Evolutionary conservation across 2,797 vertebrate genomes (phyloP), one percentile per base, ranked within the genome.

Genomic region (Leontopithecus rosalia): DNA sequence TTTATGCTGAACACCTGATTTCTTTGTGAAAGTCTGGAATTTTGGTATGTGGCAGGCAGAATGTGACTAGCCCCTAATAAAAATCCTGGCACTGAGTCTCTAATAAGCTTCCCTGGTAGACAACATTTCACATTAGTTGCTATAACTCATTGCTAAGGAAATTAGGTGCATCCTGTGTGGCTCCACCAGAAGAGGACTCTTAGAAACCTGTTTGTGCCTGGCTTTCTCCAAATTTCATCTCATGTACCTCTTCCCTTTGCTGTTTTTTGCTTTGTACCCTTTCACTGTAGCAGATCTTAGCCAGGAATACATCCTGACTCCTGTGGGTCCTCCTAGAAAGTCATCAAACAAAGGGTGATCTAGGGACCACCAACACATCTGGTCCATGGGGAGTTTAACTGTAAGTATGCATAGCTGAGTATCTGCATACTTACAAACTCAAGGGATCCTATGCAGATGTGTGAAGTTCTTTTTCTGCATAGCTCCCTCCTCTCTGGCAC

Each of bases 191-290:
- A 89, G 48, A 50, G 36, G 41, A 61, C 13, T 76, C 75, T 52
- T 72, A 17, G 70, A 92, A 87, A 22, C 70, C 75, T 72, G 52
- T 28, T 75, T 72, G 58, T 28, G 15, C 58, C 64, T 85, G 57
- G 70, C 88, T 88, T 91, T 46, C 58, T 94, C 82, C 92, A 91
- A 83, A 94, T 50, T 91, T 88, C 57, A 72, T 22, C 4, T 55
- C 22, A 57, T 75, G 30, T 1, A 58, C 77, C 55, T 91, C 91
- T 88, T 82, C 46, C 75, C 33, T 94, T 73, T 70, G 41, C 76
- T 95, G 75, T 61, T 52, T 64, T 92, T 70, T 15, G 10, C 67
- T 95, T 76, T 90, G 61, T 81, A 55, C 64, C n/a, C 55, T 91
- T 94, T 80, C 67, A 73, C 15, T 84, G 17, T 24, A 55, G 67